Evolutionary conservation across 1,140 invertebrate species (phyloP), one percentile per base, ranked within the genome.

Genomic region (Drosophila kanapiae): DNA sequence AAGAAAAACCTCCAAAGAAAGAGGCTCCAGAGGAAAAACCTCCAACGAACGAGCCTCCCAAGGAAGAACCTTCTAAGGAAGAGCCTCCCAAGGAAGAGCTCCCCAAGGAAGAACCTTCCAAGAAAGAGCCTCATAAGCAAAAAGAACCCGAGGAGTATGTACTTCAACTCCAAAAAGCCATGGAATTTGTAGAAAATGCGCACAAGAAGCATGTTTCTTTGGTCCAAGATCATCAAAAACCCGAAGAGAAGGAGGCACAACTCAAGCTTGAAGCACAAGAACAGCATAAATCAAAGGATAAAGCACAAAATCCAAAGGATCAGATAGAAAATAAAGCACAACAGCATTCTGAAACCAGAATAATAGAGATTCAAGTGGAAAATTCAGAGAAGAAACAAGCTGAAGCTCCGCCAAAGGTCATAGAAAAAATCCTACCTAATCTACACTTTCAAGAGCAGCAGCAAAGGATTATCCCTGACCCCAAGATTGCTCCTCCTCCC

Each of bases 131-230:
- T 33, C 49, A 40, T 6, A 1, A 23, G 9, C 14, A 40, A 35
- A 62, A 62, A 40, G 45, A 72, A 40, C 37, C 43, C 2, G 37
- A 57, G 37, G 43, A 58, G 6, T 67, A 72, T 27, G 33, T 40
- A 6, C 29, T 65, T 37, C 60, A 65, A 14, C 60, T 65, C 7
- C 16, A 65, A 31, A 67, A 65, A 8, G 65, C 40, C 6, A 64
- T 62, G 45, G 60, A 65, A 16, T 65, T 65, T 48, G 61, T 68
- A 3, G 65, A 67, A 29, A 67, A 64, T 33, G 59, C 56, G 9
- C 64, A 72, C 5, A 16, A 72, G 37, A 35, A 75, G 11, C 69
- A 74, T 27, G 37, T 37, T 16, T 33, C 51, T 35, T 18, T 42
- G 10, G 49, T 54, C 1, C n/a, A 75, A 16, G 42, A 23, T 47